Percentiles rank a stretch among this genome's conserved stretches.
These are phyloP conservation scores for Azorinus chamasolen DNA, from an alignment of 2,888 invertebrate genomes.

Conservation along the genomic window DNA sequence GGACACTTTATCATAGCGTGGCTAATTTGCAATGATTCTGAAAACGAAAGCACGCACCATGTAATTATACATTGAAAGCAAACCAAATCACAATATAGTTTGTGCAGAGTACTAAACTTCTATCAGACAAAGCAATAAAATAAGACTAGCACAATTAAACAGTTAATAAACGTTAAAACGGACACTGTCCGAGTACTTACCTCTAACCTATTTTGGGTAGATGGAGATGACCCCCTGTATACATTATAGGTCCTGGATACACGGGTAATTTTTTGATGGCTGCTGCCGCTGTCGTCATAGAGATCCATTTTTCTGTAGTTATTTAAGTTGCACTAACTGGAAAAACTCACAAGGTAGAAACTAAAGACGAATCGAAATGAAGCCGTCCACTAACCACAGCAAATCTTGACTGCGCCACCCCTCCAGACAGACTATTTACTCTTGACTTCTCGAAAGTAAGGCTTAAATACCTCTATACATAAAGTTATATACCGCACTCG, in stretches of 20 bases:
- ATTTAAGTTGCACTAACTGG: conserved; percentile 10
- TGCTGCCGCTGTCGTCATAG: conserved; percentile 32
- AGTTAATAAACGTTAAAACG: background rate
- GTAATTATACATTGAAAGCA: background rate
- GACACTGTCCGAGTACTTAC: conserved; percentile 68
- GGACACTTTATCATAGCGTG: too few species aligned
- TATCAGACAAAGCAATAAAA: background rate
- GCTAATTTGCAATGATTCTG: too few species aligned
- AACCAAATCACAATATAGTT: too few species aligned
- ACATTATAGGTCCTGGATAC: conserved; percentile 83
- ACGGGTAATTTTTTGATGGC: conserved; percentile 60
- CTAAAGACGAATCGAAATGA: conserved; percentile 57
- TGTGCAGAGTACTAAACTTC: background rate
- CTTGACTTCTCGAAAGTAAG: conserved; percentile 76
- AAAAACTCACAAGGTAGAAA: conserved; percentile 44
- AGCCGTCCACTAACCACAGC: conserved; percentile 43
- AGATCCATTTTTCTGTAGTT: conserved; percentile 3
- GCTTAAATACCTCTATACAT: conserved; percentile 80
- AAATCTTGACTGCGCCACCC: conserved; percentile 50
- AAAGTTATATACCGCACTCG: conserved; percentile 74
- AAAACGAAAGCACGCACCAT: background rate
- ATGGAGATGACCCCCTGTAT: conserved; percentile 85
- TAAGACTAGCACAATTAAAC: background rate
- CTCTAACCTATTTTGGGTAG: conserved; percentile 85
- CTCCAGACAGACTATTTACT: conserved; percentile 70